phyloP scores from a whole-genome alignment of 2,888 invertebrate genomes.

The Drosophila paranaensis region DNA sequence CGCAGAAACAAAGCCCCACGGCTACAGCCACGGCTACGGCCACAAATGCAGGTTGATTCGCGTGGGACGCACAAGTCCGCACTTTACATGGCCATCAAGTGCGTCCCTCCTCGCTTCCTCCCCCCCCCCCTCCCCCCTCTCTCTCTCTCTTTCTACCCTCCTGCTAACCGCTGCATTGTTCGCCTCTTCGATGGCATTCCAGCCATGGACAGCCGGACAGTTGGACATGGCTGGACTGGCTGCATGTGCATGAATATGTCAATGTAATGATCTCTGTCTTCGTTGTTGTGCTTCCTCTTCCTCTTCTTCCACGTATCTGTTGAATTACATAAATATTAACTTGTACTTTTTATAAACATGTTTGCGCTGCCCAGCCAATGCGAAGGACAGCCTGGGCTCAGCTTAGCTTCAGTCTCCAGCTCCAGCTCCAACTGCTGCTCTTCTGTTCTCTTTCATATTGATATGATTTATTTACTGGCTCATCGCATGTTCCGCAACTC shows the following conservation, averaged over 20 bases:
- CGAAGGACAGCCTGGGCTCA: slow-evolving; percentile 23
- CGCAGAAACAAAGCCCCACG: slow-evolving; percentile 39
- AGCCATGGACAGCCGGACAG: slow-evolving; percentile 26
- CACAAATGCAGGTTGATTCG: slow-evolving; percentile 67
- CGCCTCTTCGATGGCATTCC: slow-evolving; percentile 68
- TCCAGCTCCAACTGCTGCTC: not conserved
- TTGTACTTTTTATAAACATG: slow-evolving; percentile 79
- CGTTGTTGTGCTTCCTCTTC: slow-evolving; percentile 42
- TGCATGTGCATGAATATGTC: slow-evolving; percentile 76
- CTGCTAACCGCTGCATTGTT: slow-evolving; percentile 48
- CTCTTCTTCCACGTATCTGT: slow-evolving; percentile 44
- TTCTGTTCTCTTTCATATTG: slow-evolving; percentile 27
- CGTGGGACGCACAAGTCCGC: slow-evolving; percentile 66
- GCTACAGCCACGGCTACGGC: slow-evolving; percentile 15
- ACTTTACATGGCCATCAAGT: slow-evolving; percentile 69
- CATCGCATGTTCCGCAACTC: slow-evolving; percentile 11
- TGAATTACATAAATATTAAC: slow-evolving; percentile 79
- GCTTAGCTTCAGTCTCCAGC: not conserved
- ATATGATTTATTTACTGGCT: slow-evolving; percentile 62
- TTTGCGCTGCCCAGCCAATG: slow-evolving; percentile 41
- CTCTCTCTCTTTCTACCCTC: too few species aligned
- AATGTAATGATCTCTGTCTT: slow-evolving; percentile 74
- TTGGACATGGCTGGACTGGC: slow-evolving; percentile 18
- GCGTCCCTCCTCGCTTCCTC: not conserved
- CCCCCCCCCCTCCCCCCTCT: not conserved